These are phyloP conservation scores for Amiota minor DNA, from an alignment of 2,888 invertebrate species.

Conservation along the genomic window DNA sequence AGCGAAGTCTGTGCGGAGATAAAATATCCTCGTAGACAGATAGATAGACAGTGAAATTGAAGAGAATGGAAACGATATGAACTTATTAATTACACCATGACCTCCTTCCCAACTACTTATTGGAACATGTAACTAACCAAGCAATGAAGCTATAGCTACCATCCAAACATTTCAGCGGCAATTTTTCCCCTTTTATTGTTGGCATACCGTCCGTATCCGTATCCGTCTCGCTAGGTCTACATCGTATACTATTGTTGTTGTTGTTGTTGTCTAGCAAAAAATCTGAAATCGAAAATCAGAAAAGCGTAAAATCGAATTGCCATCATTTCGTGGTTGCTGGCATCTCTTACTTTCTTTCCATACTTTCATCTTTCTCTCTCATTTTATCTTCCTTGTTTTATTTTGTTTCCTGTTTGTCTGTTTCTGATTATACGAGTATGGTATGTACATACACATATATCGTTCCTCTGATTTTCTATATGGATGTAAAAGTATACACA, in stretches of 20 bases:
- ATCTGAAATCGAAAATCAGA: conserved; percentile 60
- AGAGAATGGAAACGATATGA: conserved; percentile 15
- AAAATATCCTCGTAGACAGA: conserved; percentile 2
- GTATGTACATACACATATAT: too few relatives aligned
- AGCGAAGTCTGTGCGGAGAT: too few relatives aligned
- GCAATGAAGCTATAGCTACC: too few relatives aligned
- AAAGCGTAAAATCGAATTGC: conserved; percentile 66
- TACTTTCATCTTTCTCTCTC: not conserved
- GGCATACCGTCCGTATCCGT: too few relatives aligned
- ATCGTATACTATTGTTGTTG: not conserved
- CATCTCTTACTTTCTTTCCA: conserved; percentile 46
- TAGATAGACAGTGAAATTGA: not conserved
- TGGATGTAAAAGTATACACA: too few relatives aligned
- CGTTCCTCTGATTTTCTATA: too few relatives aligned
- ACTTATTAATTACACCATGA: conserved; percentile 31
- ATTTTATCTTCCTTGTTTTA: not conserved
- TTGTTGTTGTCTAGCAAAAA: not conserved
- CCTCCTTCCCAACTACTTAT: not conserved
- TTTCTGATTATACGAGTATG: too few relatives aligned
- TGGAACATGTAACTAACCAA: too few relatives aligned
- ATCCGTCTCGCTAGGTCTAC: too few relatives aligned
- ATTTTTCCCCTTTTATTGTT: not conserved
- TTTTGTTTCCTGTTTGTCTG: conserved; percentile 11
- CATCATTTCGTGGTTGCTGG: conserved; percentile 60
- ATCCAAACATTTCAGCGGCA: too few relatives aligned